Base-by-base conservation (phyloP, 2,888 invertebrate species). In the Platycheirus albimanus region DNA sequence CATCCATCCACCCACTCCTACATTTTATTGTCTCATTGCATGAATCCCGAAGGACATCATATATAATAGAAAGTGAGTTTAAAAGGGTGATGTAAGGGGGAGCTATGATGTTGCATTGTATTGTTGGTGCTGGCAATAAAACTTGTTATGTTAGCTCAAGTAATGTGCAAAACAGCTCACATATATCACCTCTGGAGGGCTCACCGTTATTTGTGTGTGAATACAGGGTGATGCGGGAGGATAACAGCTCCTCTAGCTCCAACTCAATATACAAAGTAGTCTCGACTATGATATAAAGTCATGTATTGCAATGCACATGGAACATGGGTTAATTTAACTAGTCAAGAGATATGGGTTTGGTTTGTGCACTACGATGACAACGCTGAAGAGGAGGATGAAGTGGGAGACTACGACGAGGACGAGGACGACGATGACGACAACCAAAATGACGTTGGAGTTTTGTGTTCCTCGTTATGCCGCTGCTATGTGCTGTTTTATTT, bases 311-410 rank as follows among this genome's bases (percentile, higher is more conserved):
- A 47, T 83, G 81, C 81, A 76, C 71, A 76, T 33, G 71, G 77
- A 71, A 81, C 81, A 77, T 72, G 77, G 77, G 81, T 83, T 77
- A 77, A 83, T 83, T 83, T 77, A 77, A 77, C 81, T 77, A 77
- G 77, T 83, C 81, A 63, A 71, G 77, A 77, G 81, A 71, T 81
- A 81, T 81, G 77, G 71, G 77, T 63, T 81, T 77, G 71, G 77
- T 72, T 77, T 77, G 61, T 72, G 66, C 61, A 11, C 28, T 72
- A 52, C 64, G 11, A 30, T 49, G 51, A n/a, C n/a, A n/a, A n/a
- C n/a, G n/a, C n/a, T n/a, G n/a, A n/a, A n/a, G n/a, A n/a, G n/a
- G n/a, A 61, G 51, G 51, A 47, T 17, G 36, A 38, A 51, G 51
- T 49, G 33, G 33, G 58, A n/a, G 38, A 41, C 47, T 17, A 67